Percentiles rank a stretch among this genome's conserved stretches.
Conservation (phyloP, 2,888 invertebrate species). For the Oxycera nigricornis region DNA sequence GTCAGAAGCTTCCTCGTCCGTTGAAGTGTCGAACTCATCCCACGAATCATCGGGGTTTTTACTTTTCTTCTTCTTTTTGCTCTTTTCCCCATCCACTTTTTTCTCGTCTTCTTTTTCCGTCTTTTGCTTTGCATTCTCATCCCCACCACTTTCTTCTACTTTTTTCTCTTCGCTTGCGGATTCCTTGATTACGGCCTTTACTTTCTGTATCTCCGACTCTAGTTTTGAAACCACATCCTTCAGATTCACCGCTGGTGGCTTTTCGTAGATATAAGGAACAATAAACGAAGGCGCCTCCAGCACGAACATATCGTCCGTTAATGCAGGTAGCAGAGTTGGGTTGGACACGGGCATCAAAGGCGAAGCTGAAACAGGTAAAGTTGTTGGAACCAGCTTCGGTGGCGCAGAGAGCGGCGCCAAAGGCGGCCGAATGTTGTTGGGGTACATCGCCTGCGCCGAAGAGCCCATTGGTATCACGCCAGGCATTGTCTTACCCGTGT, state of each 20-base stretch:
- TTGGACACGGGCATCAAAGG: slow-evolving; percentile 61
- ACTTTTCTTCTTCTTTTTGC: slow-evolving; percentile 52
- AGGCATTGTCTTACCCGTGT: slow-evolving; percentile 38
- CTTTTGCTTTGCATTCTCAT: slow-evolving; percentile 54
- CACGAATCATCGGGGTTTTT: slow-evolving; percentile 68
- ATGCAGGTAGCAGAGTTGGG: slow-evolving; percentile 76
- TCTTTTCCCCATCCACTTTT: slow-evolving; percentile 58
- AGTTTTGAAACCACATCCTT: slow-evolving; percentile 74
- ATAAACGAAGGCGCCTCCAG: slow-evolving; percentile 93
- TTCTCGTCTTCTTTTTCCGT: slow-evolving; percentile 51
- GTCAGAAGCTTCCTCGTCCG: slow-evolving; percentile 63
- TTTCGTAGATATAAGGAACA: slow-evolving; percentile 92
- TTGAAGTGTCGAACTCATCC: slow-evolving; percentile 64
- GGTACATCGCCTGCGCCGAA: slow-evolving; percentile 71
- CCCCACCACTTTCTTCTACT: slow-evolving; percentile 49
- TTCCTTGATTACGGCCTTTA: slow-evolving; percentile 66
- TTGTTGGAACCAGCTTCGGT: slow-evolving; percentile 55
- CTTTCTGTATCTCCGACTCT: slow-evolving; percentile 70
- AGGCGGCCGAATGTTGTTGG: slow-evolving; percentile 67
- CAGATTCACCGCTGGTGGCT: slow-evolving; percentile 81
- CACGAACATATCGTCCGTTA: slow-evolving; percentile 92
- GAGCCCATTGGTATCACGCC: slow-evolving; percentile 64
- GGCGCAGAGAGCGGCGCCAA: slow-evolving; percentile 62
- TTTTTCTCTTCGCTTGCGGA: slow-evolving; percentile 64
- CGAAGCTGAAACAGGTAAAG: slow-evolving; percentile 54